These are phyloP conservation scores for Myotis brandtii DNA, from an alignment of 2,113 vertebrate genomes.

Conservation along the genomic window DNA sequence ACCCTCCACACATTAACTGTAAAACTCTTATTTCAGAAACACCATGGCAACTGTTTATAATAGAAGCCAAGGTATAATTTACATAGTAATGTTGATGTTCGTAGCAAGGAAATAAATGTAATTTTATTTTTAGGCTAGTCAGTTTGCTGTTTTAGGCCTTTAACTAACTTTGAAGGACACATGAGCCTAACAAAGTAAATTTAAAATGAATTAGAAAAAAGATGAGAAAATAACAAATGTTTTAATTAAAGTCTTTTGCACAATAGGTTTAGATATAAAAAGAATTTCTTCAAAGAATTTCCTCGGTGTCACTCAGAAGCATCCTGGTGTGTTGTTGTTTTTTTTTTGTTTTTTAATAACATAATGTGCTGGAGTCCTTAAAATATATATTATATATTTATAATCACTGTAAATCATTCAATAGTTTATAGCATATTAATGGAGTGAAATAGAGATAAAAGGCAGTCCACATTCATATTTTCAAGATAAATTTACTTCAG, in stretches of 20 bases:
- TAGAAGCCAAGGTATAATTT: constrained; percentile 62
- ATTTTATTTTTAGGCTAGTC: constrained; percentile 67
- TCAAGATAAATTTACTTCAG: constrained; percentile 80
- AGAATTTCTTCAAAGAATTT: constrained; percentile 83
- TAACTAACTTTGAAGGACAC: constrained; percentile 81
- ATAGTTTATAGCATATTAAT: constrained; percentile 82
- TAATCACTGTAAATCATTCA: constrained; percentile 85
- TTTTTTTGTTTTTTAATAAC: constrained; percentile 72
- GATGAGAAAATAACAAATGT: constrained; percentile 83
- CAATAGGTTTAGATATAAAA: constrained; percentile 85
- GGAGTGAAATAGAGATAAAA: constrained; percentile 85
- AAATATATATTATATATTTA: constrained; percentile 89
- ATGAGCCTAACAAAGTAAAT: constrained; percentile 63
- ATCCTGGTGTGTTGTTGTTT: constrained; percentile 71
- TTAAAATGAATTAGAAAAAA: constrained; percentile 66
- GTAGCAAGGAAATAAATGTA: constrained; percentile 71
- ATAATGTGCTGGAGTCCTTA: constrained; percentile 83
- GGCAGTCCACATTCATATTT: constrained; percentile 88
- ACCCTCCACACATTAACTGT: constrained; percentile 6
- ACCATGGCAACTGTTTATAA: constrained; percentile 53
- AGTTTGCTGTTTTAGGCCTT: constrained; percentile 80
- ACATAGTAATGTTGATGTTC: constrained; percentile 64
- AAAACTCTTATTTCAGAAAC: constrained; percentile 58
- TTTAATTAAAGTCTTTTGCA: constrained; percentile 85
- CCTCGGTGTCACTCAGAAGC: constrained; percentile 82